Conservation (phyloP, 2,888 invertebrate species). For the Aquatica leii region DNA sequence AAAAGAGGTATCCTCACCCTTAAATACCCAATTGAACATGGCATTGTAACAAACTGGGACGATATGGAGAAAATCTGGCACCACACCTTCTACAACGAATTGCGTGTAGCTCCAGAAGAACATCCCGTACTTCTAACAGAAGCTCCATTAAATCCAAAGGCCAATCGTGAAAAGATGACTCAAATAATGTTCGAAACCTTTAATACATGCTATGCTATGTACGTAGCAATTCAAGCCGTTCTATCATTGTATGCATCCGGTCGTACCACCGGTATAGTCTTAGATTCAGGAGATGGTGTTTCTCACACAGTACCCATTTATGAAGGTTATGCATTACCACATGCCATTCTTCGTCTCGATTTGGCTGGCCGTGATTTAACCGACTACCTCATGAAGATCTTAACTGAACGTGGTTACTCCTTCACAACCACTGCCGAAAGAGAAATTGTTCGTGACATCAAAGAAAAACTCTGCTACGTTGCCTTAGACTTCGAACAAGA, state of each 20-base stretch:
- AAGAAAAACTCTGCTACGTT: conserved; percentile 92
- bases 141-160: conserved; percentile 88
- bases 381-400: conserved; percentile 95
- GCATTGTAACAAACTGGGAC: conserved; percentile 98
- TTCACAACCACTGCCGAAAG: conserved; percentile 93
- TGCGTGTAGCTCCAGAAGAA: conserved; percentile 94
- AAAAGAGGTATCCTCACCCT: no score
- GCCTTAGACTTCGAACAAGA: conserved; percentile 93
- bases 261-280: no score
- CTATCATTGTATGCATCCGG: conserved; percentile 93
- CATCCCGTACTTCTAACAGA: conserved; percentile 89
- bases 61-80: conserved; percentile 99
- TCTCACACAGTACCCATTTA: no score
- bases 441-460: conserved; percentile 94
- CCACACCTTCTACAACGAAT: no score
- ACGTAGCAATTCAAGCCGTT: no score
- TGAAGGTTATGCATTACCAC: no score
- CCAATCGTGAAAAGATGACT: conserved; percentile 90
- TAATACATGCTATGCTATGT: no score
- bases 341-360: conserved; percentile 92
- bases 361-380: no score
- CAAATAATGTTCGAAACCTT: no score
- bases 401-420: conserved; percentile 89
- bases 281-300: no score
- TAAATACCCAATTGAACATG: conserved; percentile 96